These are phyloP conservation scores for Brachionus angularis DNA, from an alignment of 1,140 invertebrate species.

Conservation along the genomic window DNA sequence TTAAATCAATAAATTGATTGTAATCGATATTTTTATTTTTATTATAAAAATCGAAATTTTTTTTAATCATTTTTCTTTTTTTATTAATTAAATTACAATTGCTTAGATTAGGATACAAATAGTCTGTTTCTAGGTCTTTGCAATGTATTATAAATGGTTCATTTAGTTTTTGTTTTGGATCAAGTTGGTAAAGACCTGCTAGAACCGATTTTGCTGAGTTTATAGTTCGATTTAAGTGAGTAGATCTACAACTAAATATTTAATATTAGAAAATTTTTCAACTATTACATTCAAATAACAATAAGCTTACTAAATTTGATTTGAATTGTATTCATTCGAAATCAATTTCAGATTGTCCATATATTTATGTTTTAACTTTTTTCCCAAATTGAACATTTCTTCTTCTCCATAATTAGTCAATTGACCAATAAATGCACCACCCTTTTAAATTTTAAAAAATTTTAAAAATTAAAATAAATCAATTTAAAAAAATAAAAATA, in stretches of 20 bases:
- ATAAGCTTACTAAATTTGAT: constrained; percentile 27
- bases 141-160: constrained; percentile 25
- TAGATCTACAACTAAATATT: constrained; percentile 21
- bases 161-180: neutral
- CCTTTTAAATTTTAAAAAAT: neutral
- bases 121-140: constrained; percentile 35
- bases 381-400: constrained; percentile 32
- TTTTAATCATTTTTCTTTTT: constrained; percentile 5
- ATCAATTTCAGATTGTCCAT: constrained; percentile 19
- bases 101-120: constrained; percentile 25
- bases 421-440: constrained; percentile 10
- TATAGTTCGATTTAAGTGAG: constrained; percentile 32
- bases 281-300: neutral
- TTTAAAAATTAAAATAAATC: neutral
- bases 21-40: constrained; percentile 5
- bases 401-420: constrained; percentile 16
- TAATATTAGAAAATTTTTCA: neutral
- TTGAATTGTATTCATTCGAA: neutral
- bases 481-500: neutral
- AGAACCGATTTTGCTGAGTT: constrained; percentile 9
- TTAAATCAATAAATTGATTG: neutral
- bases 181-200: constrained; percentile 27
- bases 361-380: neutral
- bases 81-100: constrained; percentile 10
- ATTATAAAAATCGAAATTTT: constrained; percentile 9